A percentile compares a stretch with the other conserved stretches of the same genome.
Conservation (phyloP, 2,888 invertebrate genomes). For the Tachina fera region DNA sequence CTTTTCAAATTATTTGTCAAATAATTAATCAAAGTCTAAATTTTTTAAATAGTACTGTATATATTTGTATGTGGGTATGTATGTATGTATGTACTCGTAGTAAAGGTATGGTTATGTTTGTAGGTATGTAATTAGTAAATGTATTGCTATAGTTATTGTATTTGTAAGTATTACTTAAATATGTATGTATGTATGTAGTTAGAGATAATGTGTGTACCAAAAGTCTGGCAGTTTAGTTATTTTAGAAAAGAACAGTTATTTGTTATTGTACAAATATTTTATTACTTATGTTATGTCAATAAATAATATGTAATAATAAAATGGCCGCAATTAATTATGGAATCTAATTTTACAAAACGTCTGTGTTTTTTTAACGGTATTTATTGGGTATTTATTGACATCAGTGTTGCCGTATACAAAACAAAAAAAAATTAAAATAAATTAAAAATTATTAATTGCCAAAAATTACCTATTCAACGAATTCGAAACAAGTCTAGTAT, state of each 20-base stretch:
- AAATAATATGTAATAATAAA: background rate
- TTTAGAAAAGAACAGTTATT: constrained; percentile 12
- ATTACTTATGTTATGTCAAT: too few species aligned
- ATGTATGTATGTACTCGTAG: constrained; percentile 22
- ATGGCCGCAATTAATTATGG: too few species aligned
- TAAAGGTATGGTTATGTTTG: constrained; percentile 46
- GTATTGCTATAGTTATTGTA: background rate
- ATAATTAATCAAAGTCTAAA: constrained; percentile 34
- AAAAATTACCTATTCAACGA: too few species aligned
- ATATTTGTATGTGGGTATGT: constrained; percentile 22
- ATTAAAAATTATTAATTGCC: too few species aligned
- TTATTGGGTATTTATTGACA: too few species aligned
- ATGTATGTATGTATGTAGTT: constrained; percentile 19
- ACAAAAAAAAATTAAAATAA: too few species aligned
- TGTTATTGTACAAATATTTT: background rate
- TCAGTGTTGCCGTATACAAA: too few species aligned
- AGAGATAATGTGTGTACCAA: constrained; percentile 57
- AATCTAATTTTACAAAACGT: too few species aligned
- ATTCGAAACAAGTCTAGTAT: too few species aligned
- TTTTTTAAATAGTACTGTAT: constrained; percentile 16
- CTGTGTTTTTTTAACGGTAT: too few species aligned
- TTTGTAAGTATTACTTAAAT: constrained; percentile 4
- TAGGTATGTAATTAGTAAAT: constrained; percentile 22
- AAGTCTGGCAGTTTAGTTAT: constrained; percentile 64
- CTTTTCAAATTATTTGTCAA: constrained; percentile 24